Percentiles rank a stretch among this genome's conserved stretches.
phyloP scores from a whole-genome alignment of 2,888 invertebrate genomes.

The Homarus gammarus region DNA sequence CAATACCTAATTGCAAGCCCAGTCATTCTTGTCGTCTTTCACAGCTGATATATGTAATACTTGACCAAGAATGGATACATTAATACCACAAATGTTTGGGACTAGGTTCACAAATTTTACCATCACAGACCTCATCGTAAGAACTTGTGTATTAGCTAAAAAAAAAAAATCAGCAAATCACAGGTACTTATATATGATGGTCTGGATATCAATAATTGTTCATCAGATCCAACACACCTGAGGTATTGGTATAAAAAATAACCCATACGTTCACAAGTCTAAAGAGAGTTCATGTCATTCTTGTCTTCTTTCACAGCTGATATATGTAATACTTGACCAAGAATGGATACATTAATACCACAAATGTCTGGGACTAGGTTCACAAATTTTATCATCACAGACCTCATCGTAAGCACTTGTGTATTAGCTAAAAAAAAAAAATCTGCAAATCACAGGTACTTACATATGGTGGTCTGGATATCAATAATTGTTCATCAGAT shows the following conservation, averaged over 20 bases:
- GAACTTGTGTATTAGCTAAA: background rate
- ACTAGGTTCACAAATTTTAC: background rate
- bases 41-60: background rate
- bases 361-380: background rate
- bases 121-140: background rate
- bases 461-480: background rate
- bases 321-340: background rate
- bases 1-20: slow-evolving; percentile 7
- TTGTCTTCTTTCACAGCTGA: background rate
- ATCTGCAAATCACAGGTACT: too few species aligned
- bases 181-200: background rate
- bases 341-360: background rate
- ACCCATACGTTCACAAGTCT: background rate
- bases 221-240: too few species aligned
- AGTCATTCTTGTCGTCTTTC: background rate
- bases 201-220: background rate
- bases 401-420: background rate
- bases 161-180: too few species aligned
- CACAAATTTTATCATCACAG: background rate
- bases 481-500: too few species aligned
- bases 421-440: too few species aligned
- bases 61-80: background rate
- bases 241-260: background rate
- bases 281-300: background rate
- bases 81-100: background rate